These are phyloP conservation scores for Caenorhabditis auriculariae DNA, from an alignment of 2,888 invertebrate genomes.

Conservation along the genomic window DNA sequence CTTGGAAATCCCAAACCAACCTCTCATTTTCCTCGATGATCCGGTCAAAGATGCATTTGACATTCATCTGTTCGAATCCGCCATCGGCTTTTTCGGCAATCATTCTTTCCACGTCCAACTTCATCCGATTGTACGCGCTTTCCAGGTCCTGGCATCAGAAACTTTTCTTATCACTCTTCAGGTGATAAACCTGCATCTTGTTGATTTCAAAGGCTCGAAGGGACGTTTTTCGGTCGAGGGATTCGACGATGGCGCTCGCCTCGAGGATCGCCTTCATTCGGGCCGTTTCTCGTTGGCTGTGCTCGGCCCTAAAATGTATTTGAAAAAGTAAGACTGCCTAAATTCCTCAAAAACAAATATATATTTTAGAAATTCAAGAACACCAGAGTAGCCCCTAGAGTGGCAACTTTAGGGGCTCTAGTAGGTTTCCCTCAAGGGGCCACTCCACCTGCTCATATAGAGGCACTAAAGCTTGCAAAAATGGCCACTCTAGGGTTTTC, in stretches of 20 bases:
- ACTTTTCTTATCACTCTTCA: not conserved
- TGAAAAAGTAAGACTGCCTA: no score
- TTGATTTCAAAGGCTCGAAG: constrained; percentile 35
- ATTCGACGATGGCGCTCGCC: constrained; percentile 38
- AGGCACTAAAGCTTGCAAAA: no score
- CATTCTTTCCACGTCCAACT: constrained; percentile 34
- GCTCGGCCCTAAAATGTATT: constrained; percentile 32
- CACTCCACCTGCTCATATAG: no score
- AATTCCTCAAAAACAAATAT: no score
- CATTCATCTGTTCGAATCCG: constrained; percentile 18
- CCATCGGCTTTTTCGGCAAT: constrained; percentile 20
- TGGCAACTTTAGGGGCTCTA: no score
- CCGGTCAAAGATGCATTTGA: constrained; percentile 34
- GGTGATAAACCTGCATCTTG: constrained; percentile 4
- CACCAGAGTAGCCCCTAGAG: no score
- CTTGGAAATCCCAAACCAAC: constrained; percentile 9
- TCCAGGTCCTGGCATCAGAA: constrained; percentile 32
- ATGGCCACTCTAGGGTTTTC: no score
- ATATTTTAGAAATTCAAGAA: no score
- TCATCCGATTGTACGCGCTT: constrained; percentile 30
- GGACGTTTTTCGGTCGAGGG: constrained; percentile 40
- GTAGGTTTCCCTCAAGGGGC: no score
- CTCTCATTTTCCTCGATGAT: constrained; percentile 47
- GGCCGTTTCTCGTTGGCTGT: constrained; percentile 40
- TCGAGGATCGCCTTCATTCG: constrained; percentile 41